These are phyloP conservation scores for Pagrus major DNA, from an alignment of 2,113 vertebrate species.

Conservation along the genomic window DNA sequence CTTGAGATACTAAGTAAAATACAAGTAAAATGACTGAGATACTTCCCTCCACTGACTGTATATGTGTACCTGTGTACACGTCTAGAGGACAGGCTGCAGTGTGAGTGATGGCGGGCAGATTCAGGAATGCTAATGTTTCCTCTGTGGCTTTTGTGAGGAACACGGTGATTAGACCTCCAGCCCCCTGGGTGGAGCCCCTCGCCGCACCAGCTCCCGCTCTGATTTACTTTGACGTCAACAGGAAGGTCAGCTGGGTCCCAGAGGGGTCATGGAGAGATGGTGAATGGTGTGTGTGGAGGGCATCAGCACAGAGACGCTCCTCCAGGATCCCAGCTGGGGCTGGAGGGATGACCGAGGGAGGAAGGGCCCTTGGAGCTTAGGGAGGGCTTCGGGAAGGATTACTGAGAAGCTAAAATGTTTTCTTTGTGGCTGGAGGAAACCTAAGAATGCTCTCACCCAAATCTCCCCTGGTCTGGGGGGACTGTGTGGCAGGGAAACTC, in stretches of 20 bases:
- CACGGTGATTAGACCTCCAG: slow-evolving; percentile 84
- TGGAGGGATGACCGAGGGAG: slow-evolving; percentile 50
- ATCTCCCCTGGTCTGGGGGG: slow-evolving; percentile 57
- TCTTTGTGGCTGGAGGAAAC: slow-evolving; percentile 85
- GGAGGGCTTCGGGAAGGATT: slow-evolving; percentile 80
- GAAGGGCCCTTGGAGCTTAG: slow-evolving; percentile 74
- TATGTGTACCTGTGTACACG: slow-evolving; percentile 39
- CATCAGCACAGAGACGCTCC: slow-evolving; percentile 44
- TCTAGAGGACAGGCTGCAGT: slow-evolving; percentile 7
- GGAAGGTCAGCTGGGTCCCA: slow-evolving; percentile 81
- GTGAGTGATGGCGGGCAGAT: slow-evolving; percentile 63
- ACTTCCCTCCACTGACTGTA: background rate
- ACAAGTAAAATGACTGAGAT: background rate
- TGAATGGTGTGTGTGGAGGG: slow-evolving; percentile 37
- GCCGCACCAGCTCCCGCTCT: slow-evolving; percentile 61
- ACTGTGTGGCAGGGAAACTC: slow-evolving; percentile 44
- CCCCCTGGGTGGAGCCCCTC: slow-evolving; percentile 82
- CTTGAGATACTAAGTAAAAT: background rate
- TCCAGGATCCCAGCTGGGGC: slow-evolving; percentile 48
- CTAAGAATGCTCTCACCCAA: slow-evolving; percentile 75
- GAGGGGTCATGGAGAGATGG: slow-evolving; percentile 62
- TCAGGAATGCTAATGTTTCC: slow-evolving; percentile 86
- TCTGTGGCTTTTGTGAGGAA: slow-evolving; percentile 79
- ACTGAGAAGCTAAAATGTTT: slow-evolving; percentile 84
- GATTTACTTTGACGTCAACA: slow-evolving; percentile 86